Base-by-base conservation (phyloP, 2,888 invertebrate species). In the Mimas tiliae region DNA sequence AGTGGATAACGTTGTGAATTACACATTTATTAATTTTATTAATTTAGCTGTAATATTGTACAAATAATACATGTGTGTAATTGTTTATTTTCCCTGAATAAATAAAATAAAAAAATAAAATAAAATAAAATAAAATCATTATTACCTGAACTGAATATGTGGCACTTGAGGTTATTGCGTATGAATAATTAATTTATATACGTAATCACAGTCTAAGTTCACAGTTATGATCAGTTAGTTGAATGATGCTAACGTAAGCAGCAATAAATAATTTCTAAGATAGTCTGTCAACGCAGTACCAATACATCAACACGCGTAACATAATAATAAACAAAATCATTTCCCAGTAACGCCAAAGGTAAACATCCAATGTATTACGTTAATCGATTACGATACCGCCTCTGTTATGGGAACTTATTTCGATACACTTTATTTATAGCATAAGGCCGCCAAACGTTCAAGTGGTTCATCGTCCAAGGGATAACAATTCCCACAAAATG, bases 331-430 rank as follows among this genome's bases (percentile, higher is more conserved):
- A 50, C 50, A 50, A 48, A 50, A 8, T 19, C 19, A 14, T 45
- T 50, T 50, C 50, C 9, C 50, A 50, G 50, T 50, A 50, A 19
- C 50, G 50, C 19, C n/a, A 19, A 50, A 50, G 50, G 50, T 50
- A 50, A 50, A 50, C 50, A 50, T 19, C 9, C 19, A 19, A 0
- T 19, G 50, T 50, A 50, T 50, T 16, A 16, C 9, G 50, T 50
- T 16, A 19, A 50, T 50, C 16, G 50, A 45, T 45, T 45, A 45
- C 12, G 14, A 50, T 19, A 2, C 50, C 16, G 19, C 0, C 50
- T 50, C 16, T 50, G 50, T 50, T 50, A 50, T 50, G 50, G 19
- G 50, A 50, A 50, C 1, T 19, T 50, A 48, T 48, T 45, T 45
- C 45, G 45, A 14, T 27, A 27, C 27, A 27, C 27, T 38, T 38